phyloP scores from a whole-genome alignment of 2,888 invertebrate species.

The Heteromyza rotundicornis region DNA sequence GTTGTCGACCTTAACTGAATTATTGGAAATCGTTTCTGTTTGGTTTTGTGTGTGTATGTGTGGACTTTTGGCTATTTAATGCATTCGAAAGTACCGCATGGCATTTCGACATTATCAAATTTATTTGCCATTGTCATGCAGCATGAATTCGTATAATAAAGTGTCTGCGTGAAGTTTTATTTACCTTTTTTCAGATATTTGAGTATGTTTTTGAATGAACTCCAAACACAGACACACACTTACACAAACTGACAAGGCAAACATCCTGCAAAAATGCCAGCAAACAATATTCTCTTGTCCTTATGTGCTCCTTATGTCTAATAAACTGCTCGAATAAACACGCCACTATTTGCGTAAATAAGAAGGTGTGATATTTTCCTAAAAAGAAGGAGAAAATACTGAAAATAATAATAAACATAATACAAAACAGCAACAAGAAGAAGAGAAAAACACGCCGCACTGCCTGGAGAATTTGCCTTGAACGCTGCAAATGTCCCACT shows the following conservation, averaged over 20 bases:
- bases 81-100: too few relatives aligned
- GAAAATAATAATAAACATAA: neutral
- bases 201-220: neutral
- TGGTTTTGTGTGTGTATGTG: neutral
- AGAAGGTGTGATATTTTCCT: slow-evolving; percentile 2
- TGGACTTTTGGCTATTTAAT: too few relatives aligned
- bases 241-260: neutral
- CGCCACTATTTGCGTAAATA: neutral
- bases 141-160: too few relatives aligned
- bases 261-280: neutral
- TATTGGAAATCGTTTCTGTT: neutral
- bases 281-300: neutral
- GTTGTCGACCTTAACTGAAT: neutral
- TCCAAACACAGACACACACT: neutral
- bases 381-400: neutral
- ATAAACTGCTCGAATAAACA: neutral
- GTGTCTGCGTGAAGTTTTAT: too few relatives aligned
- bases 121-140: too few relatives aligned
- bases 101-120: too few relatives aligned
- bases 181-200: too few relatives aligned
- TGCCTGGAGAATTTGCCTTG: slow-evolving; percentile 11
- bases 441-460: slow-evolving; percentile 16
- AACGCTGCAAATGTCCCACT: neutral
- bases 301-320: neutral
- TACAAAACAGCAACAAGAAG: neutral